Conservation (phyloP, 2,888 invertebrate genomes). For the Hermaeophaga mercurialis region DNA sequence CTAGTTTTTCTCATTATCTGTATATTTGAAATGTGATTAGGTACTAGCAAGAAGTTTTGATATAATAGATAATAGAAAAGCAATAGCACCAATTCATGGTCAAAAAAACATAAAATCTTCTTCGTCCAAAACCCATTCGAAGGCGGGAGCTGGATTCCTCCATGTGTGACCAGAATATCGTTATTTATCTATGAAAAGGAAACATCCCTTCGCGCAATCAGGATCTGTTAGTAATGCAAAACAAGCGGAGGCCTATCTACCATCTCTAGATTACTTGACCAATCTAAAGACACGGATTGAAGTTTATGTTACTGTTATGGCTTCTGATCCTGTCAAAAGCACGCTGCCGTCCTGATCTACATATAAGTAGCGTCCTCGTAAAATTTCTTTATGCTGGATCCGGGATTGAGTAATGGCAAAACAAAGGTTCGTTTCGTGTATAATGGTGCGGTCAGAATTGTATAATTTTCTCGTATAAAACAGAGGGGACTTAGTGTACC, state of each 20-base stretch:
- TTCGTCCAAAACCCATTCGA: too few relatives aligned
- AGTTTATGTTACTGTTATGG: slow-evolving; percentile 58
- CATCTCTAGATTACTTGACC: slow-evolving; percentile 56
- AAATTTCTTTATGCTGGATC: slow-evolving; percentile 49
- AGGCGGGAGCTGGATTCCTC: too few relatives aligned
- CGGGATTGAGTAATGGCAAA: slow-evolving; percentile 48
- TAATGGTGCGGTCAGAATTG: slow-evolving; percentile 44
- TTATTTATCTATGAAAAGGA: slow-evolving; percentile 57
- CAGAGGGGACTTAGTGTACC: slow-evolving; percentile 34
- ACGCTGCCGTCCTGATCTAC: slow-evolving; percentile 48
- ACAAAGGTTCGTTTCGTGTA: slow-evolving; percentile 44
- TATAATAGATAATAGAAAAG: too few relatives aligned
- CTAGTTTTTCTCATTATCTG: too few relatives aligned
- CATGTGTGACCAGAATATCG: slow-evolving; percentile 51
- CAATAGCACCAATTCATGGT: too few relatives aligned
- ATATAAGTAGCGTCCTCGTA: slow-evolving; percentile 44
- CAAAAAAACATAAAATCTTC: too few relatives aligned
- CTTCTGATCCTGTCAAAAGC: slow-evolving; percentile 55
- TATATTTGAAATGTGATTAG: too few relatives aligned
- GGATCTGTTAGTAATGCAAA: slow-evolving; percentile 51
- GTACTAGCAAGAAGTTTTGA: too few relatives aligned
- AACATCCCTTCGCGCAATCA: slow-evolving; percentile 42
- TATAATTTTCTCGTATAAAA: slow-evolving; percentile 44
- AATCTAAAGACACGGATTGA: slow-evolving; percentile 52
- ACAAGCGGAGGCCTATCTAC: slow-evolving; percentile 43